Evolutionary conservation across 2,888 invertebrate species (phyloP), one percentile per base, ranked within the genome.

Genomic region (Amphimallon solstitiale): DNA sequence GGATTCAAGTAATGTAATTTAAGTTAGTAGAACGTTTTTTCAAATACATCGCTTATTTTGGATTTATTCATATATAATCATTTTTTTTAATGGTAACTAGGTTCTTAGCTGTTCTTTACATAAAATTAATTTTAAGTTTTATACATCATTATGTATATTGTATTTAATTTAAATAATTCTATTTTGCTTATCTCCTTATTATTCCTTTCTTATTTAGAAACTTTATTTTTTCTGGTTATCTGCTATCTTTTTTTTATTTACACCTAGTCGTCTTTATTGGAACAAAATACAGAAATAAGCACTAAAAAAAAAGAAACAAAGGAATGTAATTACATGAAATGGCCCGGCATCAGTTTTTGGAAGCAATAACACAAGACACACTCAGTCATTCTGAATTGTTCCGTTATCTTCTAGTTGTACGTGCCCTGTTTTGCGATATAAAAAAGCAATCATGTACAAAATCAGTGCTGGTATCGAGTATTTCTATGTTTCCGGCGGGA

Each of bases 391-490:
- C 73, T 77, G 75, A 82, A 82, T 81, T 80, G 80, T 78, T 79
- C 80, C 79, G 80, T 80, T 81, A 81, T 81, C 80, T 80, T 79
- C 78, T 78, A 78, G 79, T 75, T 79, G 81, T 82, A 82, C 82
- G 81, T 82, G 82, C 80, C 80, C 78, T 81, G 81, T 78, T 54
- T 80, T 76, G 79, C 76, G 80, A 82, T 82, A 82, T 81, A 82
- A 82, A 82, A 82, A 82, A 79, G 82, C 82, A 82, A 82, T 82
- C 82, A 81, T 81, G 81, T 82, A 81, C 81, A 81, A 81, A 82
- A 82, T 82, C 82, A 81, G 81, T 77, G 79, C 78, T 76, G 74
- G 37, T 81, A 81, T 81, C 81, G 82, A 82, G 80, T 81, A 79
- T 82, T 81, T 78, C 79, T 79, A 82, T 82, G 81, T 82, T 80